Percentiles rank a stretch among this genome's conserved stretches.
Conservation (phyloP, 2,797 vertebrate genomes). For the Cottoperca gobio region DNA sequence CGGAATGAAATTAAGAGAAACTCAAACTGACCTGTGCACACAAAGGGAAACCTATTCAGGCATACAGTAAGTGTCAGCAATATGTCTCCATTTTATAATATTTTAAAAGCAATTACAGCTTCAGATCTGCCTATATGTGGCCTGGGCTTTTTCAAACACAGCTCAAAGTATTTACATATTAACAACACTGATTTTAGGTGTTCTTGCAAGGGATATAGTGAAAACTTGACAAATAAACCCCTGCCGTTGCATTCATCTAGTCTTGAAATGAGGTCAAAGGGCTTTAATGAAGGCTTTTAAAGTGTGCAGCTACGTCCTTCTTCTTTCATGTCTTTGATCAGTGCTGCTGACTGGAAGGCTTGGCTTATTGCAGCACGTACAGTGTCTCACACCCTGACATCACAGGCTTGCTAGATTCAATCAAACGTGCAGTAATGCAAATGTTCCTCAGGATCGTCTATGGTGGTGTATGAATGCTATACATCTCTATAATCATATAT, state of each 20-base stretch:
- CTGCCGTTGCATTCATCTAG: slow-evolving; percentile 5
- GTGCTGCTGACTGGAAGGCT: slow-evolving; percentile 29
- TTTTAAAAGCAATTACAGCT: slow-evolving; percentile 18
- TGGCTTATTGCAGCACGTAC: neutral
- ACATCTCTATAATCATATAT: neutral
- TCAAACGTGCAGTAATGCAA: neutral
- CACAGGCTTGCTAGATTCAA: slow-evolving; percentile 35
- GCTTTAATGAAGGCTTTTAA: slow-evolving; percentile 56
- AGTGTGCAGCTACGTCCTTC: slow-evolving; percentile 24
- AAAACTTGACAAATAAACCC: slow-evolving; percentile 22
- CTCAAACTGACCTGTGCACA: slow-evolving; percentile 43
- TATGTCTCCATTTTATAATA: neutral
- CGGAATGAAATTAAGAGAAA: slow-evolving; percentile 20
- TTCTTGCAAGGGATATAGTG: neutral
- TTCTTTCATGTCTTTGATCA: slow-evolving; percentile 63
- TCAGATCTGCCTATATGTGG: neutral
- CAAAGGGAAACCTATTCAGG: slow-evolving; percentile 52
- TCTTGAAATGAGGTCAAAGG: slow-evolving; percentile 47
- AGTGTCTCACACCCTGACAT: slow-evolving; percentile 23
- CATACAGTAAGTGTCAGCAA: neutral
- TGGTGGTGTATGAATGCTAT: neutral
- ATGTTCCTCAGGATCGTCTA: neutral
- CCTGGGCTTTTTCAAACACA: slow-evolving; percentile 1
- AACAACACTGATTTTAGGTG: slow-evolving; percentile 5
- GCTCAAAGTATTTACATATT: slow-evolving; percentile 17